These are phyloP conservation scores for Argynnis bischoffii DNA, from an alignment of 2,888 invertebrate genomes.

Conservation along the genomic window DNA sequence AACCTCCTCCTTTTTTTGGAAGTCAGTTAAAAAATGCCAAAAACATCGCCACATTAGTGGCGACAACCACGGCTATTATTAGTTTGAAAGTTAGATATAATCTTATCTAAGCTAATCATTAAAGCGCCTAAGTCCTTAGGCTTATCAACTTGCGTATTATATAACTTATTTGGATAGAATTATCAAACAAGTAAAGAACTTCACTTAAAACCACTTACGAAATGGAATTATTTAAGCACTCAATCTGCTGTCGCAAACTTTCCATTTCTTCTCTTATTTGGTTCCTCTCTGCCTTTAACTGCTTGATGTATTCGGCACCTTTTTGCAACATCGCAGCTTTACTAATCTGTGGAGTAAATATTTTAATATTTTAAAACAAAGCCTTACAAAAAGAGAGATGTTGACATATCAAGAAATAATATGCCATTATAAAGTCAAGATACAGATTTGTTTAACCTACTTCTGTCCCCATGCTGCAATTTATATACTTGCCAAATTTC, in stretches of 20 bases:
- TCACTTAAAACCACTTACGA: conserved; percentile 83
- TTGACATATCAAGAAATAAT: no score
- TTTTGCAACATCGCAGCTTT: conserved; percentile 98
- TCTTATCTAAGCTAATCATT: neutral
- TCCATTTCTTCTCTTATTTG: conserved; percentile 96
- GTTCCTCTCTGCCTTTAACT: conserved; percentile 91
- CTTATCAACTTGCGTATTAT: neutral
- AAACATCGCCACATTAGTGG: no score
- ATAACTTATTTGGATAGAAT: neutral
- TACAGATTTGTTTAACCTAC: no score
- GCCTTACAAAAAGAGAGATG: no score
- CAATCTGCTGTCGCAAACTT: conserved; percentile 92
- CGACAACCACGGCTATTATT: no score
- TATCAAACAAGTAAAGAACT: neutral
- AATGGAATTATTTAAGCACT: conserved; percentile 93
- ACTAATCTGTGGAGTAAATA: conserved; percentile 83
- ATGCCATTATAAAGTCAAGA: no score
- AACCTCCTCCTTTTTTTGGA: no score
- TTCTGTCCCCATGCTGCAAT: no score
- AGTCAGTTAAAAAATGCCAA: no score
- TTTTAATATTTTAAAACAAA: no score
- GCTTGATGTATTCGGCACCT: conserved; percentile 96
- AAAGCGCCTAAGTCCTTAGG: neutral
- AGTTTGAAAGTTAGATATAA: no score
- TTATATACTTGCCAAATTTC: no score